Conservation (phyloP, 92 coral and sea anemone species). For the Paramuricea clavata region DNA sequence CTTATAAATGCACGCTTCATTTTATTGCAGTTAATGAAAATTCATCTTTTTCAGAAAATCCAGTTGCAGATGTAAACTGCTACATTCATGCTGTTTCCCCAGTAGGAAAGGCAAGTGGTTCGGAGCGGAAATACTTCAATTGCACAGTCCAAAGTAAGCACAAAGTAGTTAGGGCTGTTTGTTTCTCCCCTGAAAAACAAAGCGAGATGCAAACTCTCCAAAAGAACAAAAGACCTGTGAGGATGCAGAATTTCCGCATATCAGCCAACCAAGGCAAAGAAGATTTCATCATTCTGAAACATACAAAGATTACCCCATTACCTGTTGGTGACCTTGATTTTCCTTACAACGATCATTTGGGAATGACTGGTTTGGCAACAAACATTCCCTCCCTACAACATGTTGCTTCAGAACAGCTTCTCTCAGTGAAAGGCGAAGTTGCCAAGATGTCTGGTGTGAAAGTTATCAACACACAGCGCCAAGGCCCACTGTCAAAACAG, state of each 20-base stretch:
- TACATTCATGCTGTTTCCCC: conserved; percentile 44
- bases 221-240: conserved; percentile 21
- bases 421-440: conserved; percentile 60
- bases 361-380: conserved; percentile 15
- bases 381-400: conserved; percentile 45
- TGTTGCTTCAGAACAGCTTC: conserved; percentile 62
- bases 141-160: conserved; percentile 16
- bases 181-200: conserved; percentile 38
- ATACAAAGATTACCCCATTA: conserved; percentile 40
- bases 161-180: conserved; percentile 19
- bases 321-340: conserved; percentile 35
- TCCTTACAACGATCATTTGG: conserved; percentile 21
- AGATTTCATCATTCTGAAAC: conserved; percentile 30
- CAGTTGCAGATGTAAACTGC: not conserved
- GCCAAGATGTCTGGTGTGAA: conserved; percentile 53
- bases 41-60: conserved; percentile 4
- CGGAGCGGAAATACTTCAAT: conserved; percentile 22
- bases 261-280: conserved; percentile 38
- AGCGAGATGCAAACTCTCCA: conserved; percentile 32
- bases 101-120: conserved; percentile 24
- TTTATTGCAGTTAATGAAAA: not conserved
- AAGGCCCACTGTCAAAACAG: conserved; percentile 62
- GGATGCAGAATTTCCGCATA: conserved; percentile 22
- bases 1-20: too few relatives aligned
- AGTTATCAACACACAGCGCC: conserved; percentile 40